Evolutionary conservation across 2,113 vertebrate species (phyloP).

Genomic region (Leptosomus discolor): DNA sequence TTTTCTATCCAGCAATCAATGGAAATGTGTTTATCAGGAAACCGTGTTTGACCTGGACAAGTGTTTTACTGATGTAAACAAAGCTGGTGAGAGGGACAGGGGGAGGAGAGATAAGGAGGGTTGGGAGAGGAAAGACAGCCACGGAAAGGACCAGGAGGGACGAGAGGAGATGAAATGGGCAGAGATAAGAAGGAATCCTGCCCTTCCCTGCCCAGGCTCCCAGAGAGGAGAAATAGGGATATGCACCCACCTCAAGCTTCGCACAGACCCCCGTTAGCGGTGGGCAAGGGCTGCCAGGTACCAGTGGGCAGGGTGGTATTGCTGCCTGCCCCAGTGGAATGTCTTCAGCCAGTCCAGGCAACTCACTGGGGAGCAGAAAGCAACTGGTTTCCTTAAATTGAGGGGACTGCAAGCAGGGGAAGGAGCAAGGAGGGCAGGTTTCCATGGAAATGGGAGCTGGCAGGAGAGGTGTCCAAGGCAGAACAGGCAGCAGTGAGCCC

Average conservation of each 20-base stretch:
- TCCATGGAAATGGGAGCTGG: slow-evolving; percentile 52
- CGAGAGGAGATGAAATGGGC: background rate
- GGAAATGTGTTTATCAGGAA: slow-evolving; percentile 56
- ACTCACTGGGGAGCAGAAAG: background rate
- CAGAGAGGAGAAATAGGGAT: background rate
- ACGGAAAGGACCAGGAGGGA: background rate
- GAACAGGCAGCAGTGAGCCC: background rate
- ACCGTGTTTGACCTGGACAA: background rate
- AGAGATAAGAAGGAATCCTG: background rate
- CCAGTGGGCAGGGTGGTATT: background rate
- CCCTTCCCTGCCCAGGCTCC: background rate
- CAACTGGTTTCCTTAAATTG: background rate
- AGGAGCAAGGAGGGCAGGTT: background rate
- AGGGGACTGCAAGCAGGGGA: background rate
- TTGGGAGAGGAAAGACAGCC: background rate
- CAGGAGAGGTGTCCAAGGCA: background rate
- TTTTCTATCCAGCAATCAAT: slow-evolving; percentile 54
- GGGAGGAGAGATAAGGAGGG: background rate
- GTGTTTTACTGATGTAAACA: slow-evolving; percentile 27
- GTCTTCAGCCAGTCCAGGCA: background rate
- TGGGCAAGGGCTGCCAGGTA: background rate
- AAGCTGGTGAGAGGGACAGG: background rate
- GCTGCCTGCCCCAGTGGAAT: fast-evolving
- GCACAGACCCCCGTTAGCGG: fast-evolving
- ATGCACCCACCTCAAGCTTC: fast-evolving